Evolutionary conservation across 1,140 invertebrate genomes (phyloP), one percentile per base, ranked within the genome.

Genomic region (Phenacoccus solenopsis): DNA sequence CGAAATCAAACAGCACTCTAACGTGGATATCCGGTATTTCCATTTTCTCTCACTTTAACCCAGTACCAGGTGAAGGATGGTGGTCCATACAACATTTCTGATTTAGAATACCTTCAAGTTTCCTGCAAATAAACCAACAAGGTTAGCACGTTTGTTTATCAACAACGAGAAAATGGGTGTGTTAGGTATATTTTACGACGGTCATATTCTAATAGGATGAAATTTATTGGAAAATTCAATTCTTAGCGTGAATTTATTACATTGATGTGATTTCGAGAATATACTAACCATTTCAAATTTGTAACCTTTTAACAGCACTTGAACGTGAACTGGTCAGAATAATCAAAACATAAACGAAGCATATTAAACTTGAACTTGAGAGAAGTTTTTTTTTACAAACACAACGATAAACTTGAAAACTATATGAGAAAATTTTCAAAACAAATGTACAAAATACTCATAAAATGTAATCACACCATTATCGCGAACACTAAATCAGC

Each of bases 1-100:
- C 79, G 72, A 82, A 84, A 73, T 83, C 80, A 74, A 80, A 82
- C 10, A 82, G 75, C 71, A 83, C 81, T 70, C 74, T 69, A 30
- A 77, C 73, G 71, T 69, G 75, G 22, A 71, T 72, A 70, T 77
- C 76, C 64, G 70, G 69, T 32, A 75, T 70, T 71, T 77, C 76
- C 76, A 77, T 77, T 69, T 35, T 74, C 32, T n/a, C n/a, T 49
- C 20, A 9, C 38, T 49, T 10, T 3, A 9, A 49, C 16, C 38
- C 4, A 49, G 20, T 16, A 49, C 38, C 3, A 4, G 16, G 38
- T 16, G 20, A 5, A 49, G 38, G 38, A n/a, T 49, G 38, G 13
- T 49, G 38, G 38, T 49, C 38, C 38, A 49, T 49, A 49, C 38
- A 49, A 49, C 38, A 49, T 49, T 49, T 49, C 38, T 16, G 38